Evolutionary conservation across 2,888 invertebrate species (phyloP).

Genomic region (Phortica okadai): DNA sequence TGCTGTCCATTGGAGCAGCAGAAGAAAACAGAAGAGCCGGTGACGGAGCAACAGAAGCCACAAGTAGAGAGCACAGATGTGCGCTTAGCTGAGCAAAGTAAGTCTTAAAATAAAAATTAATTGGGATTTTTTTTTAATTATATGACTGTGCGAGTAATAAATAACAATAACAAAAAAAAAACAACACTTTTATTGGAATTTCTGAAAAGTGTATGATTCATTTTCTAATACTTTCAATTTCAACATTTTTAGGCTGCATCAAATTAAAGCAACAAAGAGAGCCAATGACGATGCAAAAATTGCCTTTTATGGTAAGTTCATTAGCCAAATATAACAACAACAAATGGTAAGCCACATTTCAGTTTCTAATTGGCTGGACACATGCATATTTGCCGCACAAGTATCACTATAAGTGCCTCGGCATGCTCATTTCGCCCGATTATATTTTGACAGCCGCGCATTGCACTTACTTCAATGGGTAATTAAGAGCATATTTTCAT

Average conservation of each 20-base stretch:
- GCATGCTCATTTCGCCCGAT: neutral
- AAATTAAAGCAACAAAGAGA: neutral
- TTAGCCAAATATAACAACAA: neutral
- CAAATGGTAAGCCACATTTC: neutral
- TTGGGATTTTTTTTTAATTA: too few relatives aligned
- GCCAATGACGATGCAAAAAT: neutral
- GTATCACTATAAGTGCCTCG: constrained; percentile 15
- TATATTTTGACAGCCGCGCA: constrained; percentile 12
- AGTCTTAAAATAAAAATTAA: neutral
- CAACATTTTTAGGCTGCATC: neutral
- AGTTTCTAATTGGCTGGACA: constrained; percentile 9
- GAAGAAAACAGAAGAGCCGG: too few relatives aligned
- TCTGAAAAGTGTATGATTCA: too few relatives aligned
- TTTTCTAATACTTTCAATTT: neutral
- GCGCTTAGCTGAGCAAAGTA: neutral
- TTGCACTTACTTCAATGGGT: constrained; percentile 18
- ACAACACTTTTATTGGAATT: too few relatives aligned
- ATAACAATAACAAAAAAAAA: too few relatives aligned
- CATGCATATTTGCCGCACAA: neutral
- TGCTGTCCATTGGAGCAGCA: neutral
- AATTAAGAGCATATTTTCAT: neutral
- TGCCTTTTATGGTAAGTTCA: constrained; percentile 11
- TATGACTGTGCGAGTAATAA: too few relatives aligned
- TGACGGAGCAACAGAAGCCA: too few relatives aligned
- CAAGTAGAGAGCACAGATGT: neutral